Evolutionary conservation across 1,140 invertebrate species (phyloP), one percentile per base, ranked within the genome.

Genomic region (Tenebrio molitor): DNA sequence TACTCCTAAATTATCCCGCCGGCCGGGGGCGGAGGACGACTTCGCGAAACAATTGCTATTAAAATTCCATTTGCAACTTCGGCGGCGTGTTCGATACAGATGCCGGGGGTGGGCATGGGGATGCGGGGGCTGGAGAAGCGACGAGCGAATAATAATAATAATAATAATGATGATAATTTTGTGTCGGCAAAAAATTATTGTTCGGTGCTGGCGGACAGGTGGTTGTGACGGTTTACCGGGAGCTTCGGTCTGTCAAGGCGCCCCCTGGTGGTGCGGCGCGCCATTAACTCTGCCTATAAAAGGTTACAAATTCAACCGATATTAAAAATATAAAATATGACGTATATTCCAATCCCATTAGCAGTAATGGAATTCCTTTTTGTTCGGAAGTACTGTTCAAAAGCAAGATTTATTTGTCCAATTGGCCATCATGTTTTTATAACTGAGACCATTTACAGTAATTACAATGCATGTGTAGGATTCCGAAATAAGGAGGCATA

Each of bases 381-480:
- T 69, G 65, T 67, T 70, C 39, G 64, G 69, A 69, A 69, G 73
- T 58, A 63, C 53, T 23, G 16, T 25, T 58, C 66, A 72, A 73
- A 72, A 70, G 62, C 39, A 76, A 77, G 77, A 76, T 78, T 78
- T 78, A 76, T 78, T 72, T 67, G 71, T 72, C 58, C 75, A 78
- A 76, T 76, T 76, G 75, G 68, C 64, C 71, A 58, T 69, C 67
- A 23, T 62, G 73, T 76, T 78, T 78, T 78, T 78, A 69, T 67
- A 63, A 25, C 65, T 64, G 58, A 74, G 73, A 77, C 74, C 77
- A 74, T 77, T 79, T 79, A 79, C 34, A 74, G 69, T 79, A 79
- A 79, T 79, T 79, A 79, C 77, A 79, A 79, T 74, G 77, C 76
- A 74, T 74, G 76, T 75, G 74, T 76, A 76, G 77, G 76, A 79